A percentile compares a stretch with the other conserved stretches of the same genome.
Evolutionary conservation across 2,797 vertebrate species (phyloP).

Genomic region (Strix occidentalis): DNA sequence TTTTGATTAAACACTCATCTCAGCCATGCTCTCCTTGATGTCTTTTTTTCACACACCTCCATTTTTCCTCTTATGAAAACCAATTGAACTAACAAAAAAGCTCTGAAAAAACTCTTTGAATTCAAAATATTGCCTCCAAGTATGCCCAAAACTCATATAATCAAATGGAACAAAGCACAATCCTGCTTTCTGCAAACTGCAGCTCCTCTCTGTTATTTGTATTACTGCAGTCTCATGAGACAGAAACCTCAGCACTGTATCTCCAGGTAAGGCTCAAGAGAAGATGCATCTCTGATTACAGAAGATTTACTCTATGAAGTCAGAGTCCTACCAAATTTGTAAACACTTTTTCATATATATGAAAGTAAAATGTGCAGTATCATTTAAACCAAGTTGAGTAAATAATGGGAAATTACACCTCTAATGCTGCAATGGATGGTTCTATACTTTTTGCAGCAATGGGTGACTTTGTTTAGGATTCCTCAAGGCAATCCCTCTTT

Average conservation of each 20-base stretch:
- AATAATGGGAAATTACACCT: not conserved
- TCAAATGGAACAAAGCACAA: not conserved
- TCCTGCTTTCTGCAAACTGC: not conserved
- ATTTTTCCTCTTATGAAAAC: not conserved
- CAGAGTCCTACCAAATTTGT: not conserved
- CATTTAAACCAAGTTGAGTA: not conserved
- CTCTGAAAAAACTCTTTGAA: not conserved
- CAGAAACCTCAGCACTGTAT: not conserved
- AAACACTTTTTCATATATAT: not conserved
- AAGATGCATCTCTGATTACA: not conserved
- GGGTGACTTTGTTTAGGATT: not conserved
- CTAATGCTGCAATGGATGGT: not conserved
- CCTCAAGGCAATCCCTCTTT: not conserved
- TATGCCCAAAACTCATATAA: not conserved
- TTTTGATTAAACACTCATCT: not conserved
- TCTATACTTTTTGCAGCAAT: not conserved
- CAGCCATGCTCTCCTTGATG: not conserved
- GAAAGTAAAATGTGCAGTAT: not conserved
- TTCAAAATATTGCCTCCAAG: not conserved
- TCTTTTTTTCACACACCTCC: not conserved
- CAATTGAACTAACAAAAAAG: not conserved
- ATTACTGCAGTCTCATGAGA: not conserved
- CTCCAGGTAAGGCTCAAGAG: not conserved
- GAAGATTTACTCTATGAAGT: not conserved
- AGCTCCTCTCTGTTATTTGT: not conserved